A percentile compares a stretch with the other conserved stretches of the same genome.
Evolutionary conservation across 2,888 invertebrate genomes (phyloP).

Genomic region (Protodeltote pygarga): DNA sequence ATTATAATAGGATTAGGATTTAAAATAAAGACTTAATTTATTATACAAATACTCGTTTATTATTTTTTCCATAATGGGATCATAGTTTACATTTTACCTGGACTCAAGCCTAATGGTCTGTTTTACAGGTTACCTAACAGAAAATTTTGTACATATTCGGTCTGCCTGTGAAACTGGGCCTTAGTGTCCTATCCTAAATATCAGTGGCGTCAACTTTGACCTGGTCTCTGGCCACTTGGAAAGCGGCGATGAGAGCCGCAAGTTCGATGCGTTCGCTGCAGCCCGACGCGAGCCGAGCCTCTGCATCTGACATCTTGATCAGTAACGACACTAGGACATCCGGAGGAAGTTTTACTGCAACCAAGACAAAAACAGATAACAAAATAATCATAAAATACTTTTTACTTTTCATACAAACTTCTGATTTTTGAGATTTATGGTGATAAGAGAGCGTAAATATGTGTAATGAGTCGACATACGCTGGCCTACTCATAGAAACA

Average conservation of each 20-base stretch:
- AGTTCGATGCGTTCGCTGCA: slow-evolving; percentile 97
- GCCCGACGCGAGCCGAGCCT: slow-evolving; percentile 94
- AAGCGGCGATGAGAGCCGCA: slow-evolving; percentile 95
- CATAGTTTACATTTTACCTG: too few species aligned
- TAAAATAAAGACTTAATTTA: slow-evolving; percentile 47
- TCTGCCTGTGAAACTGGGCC: too few species aligned
- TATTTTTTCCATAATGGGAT: not conserved
- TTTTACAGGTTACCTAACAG: too few species aligned
- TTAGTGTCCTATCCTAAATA: too few species aligned
- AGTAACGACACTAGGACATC: slow-evolving; percentile 92
- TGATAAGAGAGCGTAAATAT: not conserved
- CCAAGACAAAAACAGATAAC: not conserved
- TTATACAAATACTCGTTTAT: slow-evolving; percentile 17
- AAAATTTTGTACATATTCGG: too few species aligned
- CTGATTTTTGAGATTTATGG: too few species aligned
- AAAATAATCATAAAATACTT: not conserved
- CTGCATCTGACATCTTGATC: slow-evolving; percentile 95
- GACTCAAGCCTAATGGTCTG: too few species aligned
- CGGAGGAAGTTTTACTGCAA: slow-evolving; percentile 94
- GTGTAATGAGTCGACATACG: not conserved
- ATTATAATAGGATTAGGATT: slow-evolving; percentile 26
- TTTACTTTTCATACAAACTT: too few species aligned
- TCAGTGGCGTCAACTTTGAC: slow-evolving; percentile 55
- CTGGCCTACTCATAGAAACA: not conserved
- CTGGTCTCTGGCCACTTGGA: slow-evolving; percentile 91